These are phyloP conservation scores for Leptocoma aspasia DNA, from an alignment of 2,113 vertebrate genomes.

Conservation along the genomic window DNA sequence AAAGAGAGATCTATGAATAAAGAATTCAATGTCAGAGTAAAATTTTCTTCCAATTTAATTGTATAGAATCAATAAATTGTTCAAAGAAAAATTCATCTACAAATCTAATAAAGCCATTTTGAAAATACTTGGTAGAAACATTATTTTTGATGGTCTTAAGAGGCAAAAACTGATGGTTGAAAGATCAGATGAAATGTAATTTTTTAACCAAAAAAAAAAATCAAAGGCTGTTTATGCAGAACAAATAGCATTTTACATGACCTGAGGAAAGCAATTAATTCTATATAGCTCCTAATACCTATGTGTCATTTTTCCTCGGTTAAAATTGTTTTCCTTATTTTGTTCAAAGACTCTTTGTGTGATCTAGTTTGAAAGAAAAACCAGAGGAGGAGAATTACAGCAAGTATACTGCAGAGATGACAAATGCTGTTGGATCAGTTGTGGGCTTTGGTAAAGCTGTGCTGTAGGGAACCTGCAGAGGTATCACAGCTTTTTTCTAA, in stretches of 20 bases:
- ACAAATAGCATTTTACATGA: neutral
- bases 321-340: neutral
- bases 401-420: constrained; percentile 1
- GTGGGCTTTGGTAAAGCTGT: neutral
- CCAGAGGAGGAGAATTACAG: constrained; percentile 9
- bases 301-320: neutral
- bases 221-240: neutral
- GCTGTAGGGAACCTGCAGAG: neutral
- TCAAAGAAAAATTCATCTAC: neutral
- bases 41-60: neutral
- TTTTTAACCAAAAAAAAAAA: neutral
- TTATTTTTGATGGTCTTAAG: neutral
- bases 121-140: neutral
- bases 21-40: neutral
- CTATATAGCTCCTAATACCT: neutral
- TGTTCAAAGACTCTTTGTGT: neutral
- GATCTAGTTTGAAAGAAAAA: neutral
- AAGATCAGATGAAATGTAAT: neutral
- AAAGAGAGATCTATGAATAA: neutral
- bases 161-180: neutral
- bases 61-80: neutral
- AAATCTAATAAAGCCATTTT: neutral
- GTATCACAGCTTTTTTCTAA: neutral
- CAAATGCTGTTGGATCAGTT: neutral
- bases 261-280: neutral